Base-by-base conservation (phyloP, 1,140 invertebrate species). In the Xylocopa sonorina region DNA sequence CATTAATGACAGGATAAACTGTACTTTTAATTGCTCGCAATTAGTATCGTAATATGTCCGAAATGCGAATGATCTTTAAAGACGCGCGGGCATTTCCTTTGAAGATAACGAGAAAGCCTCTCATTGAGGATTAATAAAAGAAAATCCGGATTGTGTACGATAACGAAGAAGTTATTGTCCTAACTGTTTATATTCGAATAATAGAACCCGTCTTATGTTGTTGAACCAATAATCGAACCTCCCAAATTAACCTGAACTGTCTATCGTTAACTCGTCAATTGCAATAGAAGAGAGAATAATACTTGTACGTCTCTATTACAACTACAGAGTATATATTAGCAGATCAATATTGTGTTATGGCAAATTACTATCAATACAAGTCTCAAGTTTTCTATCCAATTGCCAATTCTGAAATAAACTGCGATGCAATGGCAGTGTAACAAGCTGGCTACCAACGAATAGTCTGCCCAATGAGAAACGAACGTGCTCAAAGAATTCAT, bases 11-110 rank as follows among this genome's bases (percentile, higher is more conserved):
- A 34, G 75, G 21, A 78, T 71, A 51, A 77, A 50, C 53, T 58
- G 32, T 55, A 60, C 24, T 77, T 69, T 77, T 77, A 77, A 77
- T 77, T 74, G 53, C 72, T 43, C 24, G 46, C 60, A 53, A 53
- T 75, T 78, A 60, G 16, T 21, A 21, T 27, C 41, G 55, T 67
- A 51, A 73, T 16, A 21, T n/a, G 55, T 32, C 38, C 41, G 24
- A 34, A 32, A 46, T 10, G 10, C 3, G 18, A 38, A 27, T 34
- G 14, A 38, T 6, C 46, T 51, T n/a, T 34, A 50, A 63, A 51
- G 32, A 10, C 21, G n/a, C 51, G 14, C 16, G 3, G 1, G 27
- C 21, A 4, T 50, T 43, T 57, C 9, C 6, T 21, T 21, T 4
- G 9, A 24, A 63, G 60, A 46, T 46, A 66, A 21, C 34, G n/a